Conservation (phyloP, 2,888 invertebrate genomes). For the Luperina testacea region DNA sequence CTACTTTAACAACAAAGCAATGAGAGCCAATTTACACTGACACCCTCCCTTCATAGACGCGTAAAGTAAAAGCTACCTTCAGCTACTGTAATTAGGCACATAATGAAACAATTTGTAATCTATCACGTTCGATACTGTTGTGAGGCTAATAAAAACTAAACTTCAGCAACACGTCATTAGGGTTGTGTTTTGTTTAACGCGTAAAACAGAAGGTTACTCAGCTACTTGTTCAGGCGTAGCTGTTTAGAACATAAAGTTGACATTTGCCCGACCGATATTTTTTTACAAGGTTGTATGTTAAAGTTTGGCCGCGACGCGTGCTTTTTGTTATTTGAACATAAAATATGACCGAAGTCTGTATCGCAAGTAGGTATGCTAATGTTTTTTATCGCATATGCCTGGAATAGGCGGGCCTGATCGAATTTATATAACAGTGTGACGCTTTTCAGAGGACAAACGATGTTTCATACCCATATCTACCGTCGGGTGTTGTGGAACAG, state of each 20-base stretch:
- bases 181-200: slow-evolving; percentile 62
- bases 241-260: slow-evolving; percentile 72
- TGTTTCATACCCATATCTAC: slow-evolving; percentile 64
- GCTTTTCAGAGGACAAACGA: slow-evolving; percentile 69
- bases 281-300: slow-evolving; percentile 64
- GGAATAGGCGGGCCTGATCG: slow-evolving; percentile 75
- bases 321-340: slow-evolving; percentile 78
- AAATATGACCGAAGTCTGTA: slow-evolving; percentile 74
- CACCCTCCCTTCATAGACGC: slow-evolving; percentile 41
- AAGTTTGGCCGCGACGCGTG: slow-evolving; percentile 70
- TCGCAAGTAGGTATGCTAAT: slow-evolving; percentile 79
- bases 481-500: slow-evolving; percentile 52
- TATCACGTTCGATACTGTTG: slow-evolving; percentile 72
- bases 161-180: slow-evolving; percentile 62
- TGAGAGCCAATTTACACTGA: slow-evolving; percentile 74
- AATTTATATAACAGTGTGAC: slow-evolving; percentile 77
- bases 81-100: slow-evolving; percentile 80
- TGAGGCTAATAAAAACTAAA: slow-evolving; percentile 69
- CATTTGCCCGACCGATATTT: slow-evolving; percentile 70
- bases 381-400: slow-evolving; percentile 79
- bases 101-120: slow-evolving; percentile 82
- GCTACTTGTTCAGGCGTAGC: slow-evolving; percentile 62
- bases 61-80: slow-evolving; percentile 79
- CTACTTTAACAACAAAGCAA: slow-evolving; percentile 69
- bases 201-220: slow-evolving; percentile 61